Evolutionary conservation across 37 sponge, comb jelly and placozoan genomes (phyloP).

Genomic region (Cliona cf. orientalis): DNA sequence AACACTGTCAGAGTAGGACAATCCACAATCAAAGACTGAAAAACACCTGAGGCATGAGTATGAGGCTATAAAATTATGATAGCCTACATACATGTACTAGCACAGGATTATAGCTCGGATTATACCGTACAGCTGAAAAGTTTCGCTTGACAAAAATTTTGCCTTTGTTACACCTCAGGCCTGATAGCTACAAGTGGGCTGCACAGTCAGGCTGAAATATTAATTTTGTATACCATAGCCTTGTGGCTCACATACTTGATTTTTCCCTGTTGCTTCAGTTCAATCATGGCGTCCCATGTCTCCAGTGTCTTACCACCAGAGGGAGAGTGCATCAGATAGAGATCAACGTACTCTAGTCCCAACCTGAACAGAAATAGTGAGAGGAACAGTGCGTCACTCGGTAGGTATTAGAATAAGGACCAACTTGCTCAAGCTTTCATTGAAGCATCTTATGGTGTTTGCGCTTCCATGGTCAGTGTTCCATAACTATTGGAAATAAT

Average conservation of each 20-base stretch:
- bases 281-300: conserved; percentile 79
- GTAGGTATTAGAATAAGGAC: conserved; percentile 7
- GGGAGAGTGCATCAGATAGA: conserved; percentile 85
- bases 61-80: too few species aligned
- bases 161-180: too few species aligned
- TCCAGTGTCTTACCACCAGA: conserved; percentile 77
- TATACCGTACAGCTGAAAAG: too few species aligned
- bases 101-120: too few species aligned
- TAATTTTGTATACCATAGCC: too few species aligned
- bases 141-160: too few species aligned
- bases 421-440: conserved; percentile 64
- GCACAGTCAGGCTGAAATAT: too few species aligned
- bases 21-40: not conserved
- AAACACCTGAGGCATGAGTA: not conserved
- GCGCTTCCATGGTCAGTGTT: conserved; percentile 59
- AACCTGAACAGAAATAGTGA: conserved; percentile 34
- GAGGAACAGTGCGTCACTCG: not conserved
- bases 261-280: conserved; percentile 65
- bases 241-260: conserved; percentile 42
- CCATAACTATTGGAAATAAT: conserved; percentile 54
- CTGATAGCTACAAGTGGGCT: too few species aligned
- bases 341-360: conserved; percentile 77
- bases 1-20: not conserved
- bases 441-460: conserved; percentile 41
- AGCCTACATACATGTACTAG: too few species aligned